These are phyloP conservation scores for Delichon dasypus DNA, from an alignment of 2,797 vertebrate species.

Conservation along the genomic window DNA sequence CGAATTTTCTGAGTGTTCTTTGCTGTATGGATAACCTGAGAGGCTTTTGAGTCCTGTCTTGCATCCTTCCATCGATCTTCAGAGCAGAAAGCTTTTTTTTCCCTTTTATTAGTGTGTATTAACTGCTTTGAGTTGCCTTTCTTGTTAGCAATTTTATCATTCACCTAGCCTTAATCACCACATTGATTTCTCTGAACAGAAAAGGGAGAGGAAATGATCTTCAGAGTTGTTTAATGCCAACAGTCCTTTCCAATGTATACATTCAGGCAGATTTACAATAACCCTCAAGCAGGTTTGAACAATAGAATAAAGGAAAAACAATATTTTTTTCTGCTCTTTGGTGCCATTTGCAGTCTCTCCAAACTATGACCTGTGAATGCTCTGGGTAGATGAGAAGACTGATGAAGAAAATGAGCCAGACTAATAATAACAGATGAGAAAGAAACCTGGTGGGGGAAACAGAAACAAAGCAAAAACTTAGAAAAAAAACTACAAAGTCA, in stretches of 20 bases:
- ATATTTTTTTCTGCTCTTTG: background rate
- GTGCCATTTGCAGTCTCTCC: background rate
- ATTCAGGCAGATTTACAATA: background rate
- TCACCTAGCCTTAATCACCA: background rate
- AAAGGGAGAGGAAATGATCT: background rate
- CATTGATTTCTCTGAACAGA: background rate
- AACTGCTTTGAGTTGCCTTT: constrained; percentile 15
- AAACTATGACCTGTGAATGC: background rate
- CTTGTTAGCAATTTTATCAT: background rate
- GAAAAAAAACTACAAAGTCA: background rate
- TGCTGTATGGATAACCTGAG: background rate
- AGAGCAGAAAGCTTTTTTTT: background rate
- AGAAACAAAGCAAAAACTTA: background rate
- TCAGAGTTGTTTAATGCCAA: background rate
- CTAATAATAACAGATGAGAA: background rate
- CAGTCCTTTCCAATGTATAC: background rate
- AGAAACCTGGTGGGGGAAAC: background rate
- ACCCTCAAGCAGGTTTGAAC: background rate
- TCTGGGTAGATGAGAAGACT: background rate
- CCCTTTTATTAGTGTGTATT: background rate
- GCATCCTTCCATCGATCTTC: background rate
- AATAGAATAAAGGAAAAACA: background rate
- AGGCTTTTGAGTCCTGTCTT: background rate
- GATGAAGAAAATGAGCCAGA: background rate
- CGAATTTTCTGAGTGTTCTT: background rate